Conservation (phyloP, 2,888 invertebrate genomes). For the Philhelius pedissequus region DNA sequence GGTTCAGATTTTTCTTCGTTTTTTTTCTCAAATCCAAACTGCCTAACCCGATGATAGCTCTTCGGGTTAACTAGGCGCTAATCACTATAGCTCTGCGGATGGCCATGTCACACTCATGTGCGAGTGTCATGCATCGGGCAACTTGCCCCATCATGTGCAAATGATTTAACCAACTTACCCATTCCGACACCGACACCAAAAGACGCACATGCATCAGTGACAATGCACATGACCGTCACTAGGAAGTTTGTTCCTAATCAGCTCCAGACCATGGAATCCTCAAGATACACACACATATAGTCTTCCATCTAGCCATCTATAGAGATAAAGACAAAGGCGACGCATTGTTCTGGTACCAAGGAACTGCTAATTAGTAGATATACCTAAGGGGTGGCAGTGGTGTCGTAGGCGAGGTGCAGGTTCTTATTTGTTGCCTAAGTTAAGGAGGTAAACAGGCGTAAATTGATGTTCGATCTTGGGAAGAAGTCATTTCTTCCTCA, state of each 20-base stretch:
- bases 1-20: conserved; percentile 19
- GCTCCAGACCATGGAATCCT: conserved; percentile 36
- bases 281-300: neutral
- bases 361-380: conserved; percentile 60
- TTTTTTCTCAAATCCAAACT: neutral
- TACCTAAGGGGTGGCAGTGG: neutral
- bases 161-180: conserved; percentile 52
- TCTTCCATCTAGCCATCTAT: neutral
- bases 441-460: conserved; percentile 75
- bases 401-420: neutral
- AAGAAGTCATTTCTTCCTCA: neutral
- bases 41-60: neutral
- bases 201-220: conserved; percentile 64
- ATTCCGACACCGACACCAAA: conserved; percentile 14
- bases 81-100: conserved; percentile 37
- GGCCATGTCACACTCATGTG: conserved; percentile 65
- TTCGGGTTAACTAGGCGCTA: conserved; percentile 62
- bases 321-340: conserved; percentile 66
- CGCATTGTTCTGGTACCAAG: conserved; percentile 57
- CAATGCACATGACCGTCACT: conserved; percentile 63
- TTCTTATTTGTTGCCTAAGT: conserved; percentile 73
- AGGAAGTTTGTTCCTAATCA: conserved; percentile 68
- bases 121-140: conserved; percentile 67
- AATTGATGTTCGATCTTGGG: conserved; percentile 70
- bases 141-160: conserved; percentile 63